Evolutionary conservation across 2,797 vertebrate genomes (phyloP), one percentile per base, ranked within the genome.

Genomic region (Avahi laniger): DNA sequence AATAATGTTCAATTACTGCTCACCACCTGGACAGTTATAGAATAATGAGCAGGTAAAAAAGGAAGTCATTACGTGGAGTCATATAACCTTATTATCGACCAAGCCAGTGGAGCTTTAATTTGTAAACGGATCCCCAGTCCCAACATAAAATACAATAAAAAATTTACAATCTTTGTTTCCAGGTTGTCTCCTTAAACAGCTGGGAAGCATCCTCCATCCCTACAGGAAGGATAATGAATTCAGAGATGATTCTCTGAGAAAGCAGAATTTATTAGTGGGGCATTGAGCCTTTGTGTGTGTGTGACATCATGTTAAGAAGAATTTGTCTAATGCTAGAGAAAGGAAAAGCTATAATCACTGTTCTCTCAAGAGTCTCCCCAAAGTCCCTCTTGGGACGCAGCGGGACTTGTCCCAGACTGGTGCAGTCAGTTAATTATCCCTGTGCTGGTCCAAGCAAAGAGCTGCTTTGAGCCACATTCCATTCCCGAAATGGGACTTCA

Each of bases 61-160:
- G 76, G 76, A 91, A 48, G 73, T 73, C 12, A 1, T 92, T 91
- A 93, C 13, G 73, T 78, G 73, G 43, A 82, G 46, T 78, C 84
- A 26, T 95, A 65, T 75, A 96, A 94, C 57, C 89, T 94, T 96
- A 96, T 81, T 93, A 61, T 72, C 90, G 35, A 83, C 43, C 24
- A 70, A 92, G 43, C 50, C 83, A 69, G 76, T 2, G 4, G 67
- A 73, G 86, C 61, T 96, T 95, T 94, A 81, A 93, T 79, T 95
- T 89, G 88, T 92, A 96, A 93, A 89, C 50, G 65, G 52, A 91
- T 90, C 79, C 67, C 82, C 15, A 11, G 88, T 89, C 70, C 84
- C 35, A 65, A 76, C 52, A 18, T 91, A 95, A 96, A 96, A 88
- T 76, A 61, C n/a, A 76, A 46, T 72, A 54, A 92, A 92, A 52